phyloP scores from a whole-genome alignment of 1,140 invertebrate genomes.

The Rhopalosiphum maidis region DNA sequence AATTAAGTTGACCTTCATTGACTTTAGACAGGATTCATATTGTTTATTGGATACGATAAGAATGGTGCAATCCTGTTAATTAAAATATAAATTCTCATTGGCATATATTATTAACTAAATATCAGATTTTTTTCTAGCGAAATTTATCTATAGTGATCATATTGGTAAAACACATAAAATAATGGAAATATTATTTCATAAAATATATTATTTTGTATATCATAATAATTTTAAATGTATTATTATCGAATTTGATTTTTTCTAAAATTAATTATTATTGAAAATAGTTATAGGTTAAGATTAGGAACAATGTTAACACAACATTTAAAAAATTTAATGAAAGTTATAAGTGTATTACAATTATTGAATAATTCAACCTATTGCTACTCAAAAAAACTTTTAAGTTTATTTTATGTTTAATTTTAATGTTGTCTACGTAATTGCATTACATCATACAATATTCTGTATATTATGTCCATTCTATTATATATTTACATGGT shows the following conservation, averaged over 20 bases:
- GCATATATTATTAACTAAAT: neutral
- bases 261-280: neutral
- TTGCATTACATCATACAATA: too few relatives aligned
- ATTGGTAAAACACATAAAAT: neutral
- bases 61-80: slow-evolving; percentile 15
- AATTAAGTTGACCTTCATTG: slow-evolving; percentile 25
- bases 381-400: neutral
- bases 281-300: neutral
- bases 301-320: too few relatives aligned
- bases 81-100: neutral
- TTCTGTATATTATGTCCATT: too few relatives aligned
- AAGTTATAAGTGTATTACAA: too few relatives aligned
- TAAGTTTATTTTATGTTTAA: too few relatives aligned
- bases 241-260: neutral
- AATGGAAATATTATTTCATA: neutral
- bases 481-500: too few relatives aligned
- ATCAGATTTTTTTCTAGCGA: neutral
- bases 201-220: neutral
- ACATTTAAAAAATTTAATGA: too few relatives aligned
- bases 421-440: too few relatives aligned
- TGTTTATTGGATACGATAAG: neutral
- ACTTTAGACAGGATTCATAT: neutral
- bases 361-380: neutral
- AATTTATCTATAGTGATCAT: neutral
- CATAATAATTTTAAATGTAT: neutral